Conservation (phyloP, 2,113 vertebrate genomes). For the Cromileptes altivelis region DNA sequence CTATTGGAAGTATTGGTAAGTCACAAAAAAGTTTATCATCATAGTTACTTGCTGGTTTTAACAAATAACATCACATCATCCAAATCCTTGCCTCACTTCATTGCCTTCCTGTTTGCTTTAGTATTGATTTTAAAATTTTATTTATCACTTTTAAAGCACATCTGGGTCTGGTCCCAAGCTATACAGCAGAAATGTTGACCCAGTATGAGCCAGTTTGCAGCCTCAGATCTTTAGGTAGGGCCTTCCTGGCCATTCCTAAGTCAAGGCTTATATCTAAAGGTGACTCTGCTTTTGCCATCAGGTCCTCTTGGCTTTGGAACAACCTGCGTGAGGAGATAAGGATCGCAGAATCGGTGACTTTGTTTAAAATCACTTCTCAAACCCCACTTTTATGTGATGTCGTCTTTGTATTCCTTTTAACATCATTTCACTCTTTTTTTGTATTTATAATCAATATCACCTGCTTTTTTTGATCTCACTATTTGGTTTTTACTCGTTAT, state of each 20-base stretch:
- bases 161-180: too few species aligned
- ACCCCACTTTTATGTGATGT: background rate
- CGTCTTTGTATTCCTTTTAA: background rate
- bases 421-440: too few species aligned
- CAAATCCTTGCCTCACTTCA: too few species aligned
- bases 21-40: background rate
- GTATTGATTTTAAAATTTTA: too few species aligned
- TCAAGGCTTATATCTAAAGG: background rate
- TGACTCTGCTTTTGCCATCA: background rate
- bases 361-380: background rate
- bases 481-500: background rate
- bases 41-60: background rate
- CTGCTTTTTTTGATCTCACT: too few species aligned
- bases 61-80: too few species aligned
- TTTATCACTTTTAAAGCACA: too few species aligned
- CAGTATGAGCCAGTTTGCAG: too few species aligned
- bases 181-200: too few species aligned
- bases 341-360: background rate
- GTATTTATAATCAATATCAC: background rate
- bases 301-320: background rate
- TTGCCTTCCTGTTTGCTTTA: too few species aligned
- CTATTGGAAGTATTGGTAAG: background rate
- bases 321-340: background rate
- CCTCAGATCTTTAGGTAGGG: too few species aligned
- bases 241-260: background rate